Base-by-base conservation (phyloP, 2,888 invertebrate species). In the Dryocosmus kuriphilus region DNA sequence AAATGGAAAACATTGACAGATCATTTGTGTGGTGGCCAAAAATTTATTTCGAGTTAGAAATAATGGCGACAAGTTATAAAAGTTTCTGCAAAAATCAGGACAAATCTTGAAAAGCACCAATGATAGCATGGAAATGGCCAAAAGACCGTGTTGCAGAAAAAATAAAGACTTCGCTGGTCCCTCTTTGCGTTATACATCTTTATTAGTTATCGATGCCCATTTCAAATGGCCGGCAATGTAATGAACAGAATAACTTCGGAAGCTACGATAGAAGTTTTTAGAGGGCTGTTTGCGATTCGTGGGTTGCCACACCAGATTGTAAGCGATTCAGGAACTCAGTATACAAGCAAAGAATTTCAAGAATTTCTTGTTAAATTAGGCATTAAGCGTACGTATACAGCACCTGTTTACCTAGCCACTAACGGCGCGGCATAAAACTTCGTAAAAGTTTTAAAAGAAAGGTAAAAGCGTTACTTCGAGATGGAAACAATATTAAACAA, bases 251-350 rank as follows among this genome's bases (percentile, higher is more conserved):
- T 11, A 14, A 38, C 2, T 1, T 2, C 38, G 11, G 11, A 38
- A 38, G 38, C 14, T 38, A 38, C 84, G 1, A 78, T 83, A 4
- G 30, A 74, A 30, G 67, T 73, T 30, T 74, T 86, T 7, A 62
- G 77, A 35, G 77, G 80, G 8, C 80, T 71, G 67, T 80, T 82
- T 35, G 51, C 79, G 6, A 74, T 79, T 30, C 84, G 77, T 78
- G 82, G 84, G 11, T 32, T 85, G 4, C 84, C 83, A 16, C 35
- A 60, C 11, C 77, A 61, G 11, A 9, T 85, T 7, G 77, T 84
- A 1, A 79, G 80, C 2, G 84, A 86, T 55, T 85, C 85, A 65
- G 84, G 85, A 0, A 79, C 79, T 16, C 79, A 80, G 11, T 81
- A 83, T n/a, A 63, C 51, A 6, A 81, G 80, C 5, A 35, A 32